phyloP scores from a whole-genome alignment of 1,140 invertebrate species.

The Saxidomus purpurata region DNA sequence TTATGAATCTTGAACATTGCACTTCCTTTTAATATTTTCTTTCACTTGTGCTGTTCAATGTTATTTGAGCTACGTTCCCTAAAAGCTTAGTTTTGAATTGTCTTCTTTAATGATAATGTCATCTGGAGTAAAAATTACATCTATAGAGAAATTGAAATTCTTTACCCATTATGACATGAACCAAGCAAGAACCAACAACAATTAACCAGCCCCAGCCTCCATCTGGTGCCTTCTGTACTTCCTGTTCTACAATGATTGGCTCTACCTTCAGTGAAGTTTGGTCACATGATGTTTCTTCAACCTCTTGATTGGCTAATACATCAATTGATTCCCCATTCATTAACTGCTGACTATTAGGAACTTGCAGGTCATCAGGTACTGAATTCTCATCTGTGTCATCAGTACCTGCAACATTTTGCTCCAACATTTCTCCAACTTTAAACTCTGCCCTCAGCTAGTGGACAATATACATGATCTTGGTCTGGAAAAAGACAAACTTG shows the following conservation, averaged over 20 bases:
- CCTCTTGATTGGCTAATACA: neutral
- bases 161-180: slow-evolving; percentile 50
- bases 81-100: no score
- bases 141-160: neutral
- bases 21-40: no score
- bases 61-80: no score
- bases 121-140: no score
- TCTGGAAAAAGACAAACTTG: no score
- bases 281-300: neutral
- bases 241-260: neutral
- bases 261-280: neutral
- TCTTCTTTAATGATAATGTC: no score
- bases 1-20: no score
- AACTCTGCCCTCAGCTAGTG: no score
- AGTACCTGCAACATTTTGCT: no score
- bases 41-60: no score
- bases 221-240: slow-evolving; percentile 49
- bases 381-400: neutral
- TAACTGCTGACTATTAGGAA: neutral
- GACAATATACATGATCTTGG: no score
- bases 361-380: neutral
- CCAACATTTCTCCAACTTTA: no score
- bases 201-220: slow-evolving; percentile 59
- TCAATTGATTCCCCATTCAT: neutral
- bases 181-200: slow-evolving; percentile 31